Evolutionary conservation across 2,888 invertebrate genomes (phyloP).

Genomic region (Mythimna pallens): DNA sequence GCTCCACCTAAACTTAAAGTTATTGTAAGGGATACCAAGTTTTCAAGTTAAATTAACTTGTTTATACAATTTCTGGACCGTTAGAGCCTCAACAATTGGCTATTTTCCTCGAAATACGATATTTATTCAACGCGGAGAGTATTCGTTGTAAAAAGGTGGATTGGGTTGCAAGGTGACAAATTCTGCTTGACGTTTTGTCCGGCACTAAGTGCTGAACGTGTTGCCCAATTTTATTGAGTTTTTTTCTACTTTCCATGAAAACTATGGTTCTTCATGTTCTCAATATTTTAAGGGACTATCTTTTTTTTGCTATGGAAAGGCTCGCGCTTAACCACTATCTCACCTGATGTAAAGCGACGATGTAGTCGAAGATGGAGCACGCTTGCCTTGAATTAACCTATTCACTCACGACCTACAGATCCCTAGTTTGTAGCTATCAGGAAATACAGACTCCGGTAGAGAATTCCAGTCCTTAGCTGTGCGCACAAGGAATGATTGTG

Average conservation of each 20-base stretch:
- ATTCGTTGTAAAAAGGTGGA: conserved; percentile 45
- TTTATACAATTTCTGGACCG: conserved; percentile 62
- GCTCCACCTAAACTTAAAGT: conserved; percentile 28
- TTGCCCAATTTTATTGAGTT: conserved; percentile 24
- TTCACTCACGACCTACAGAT: too few species aligned
- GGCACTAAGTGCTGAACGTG: conserved; percentile 21
- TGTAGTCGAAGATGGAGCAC: too few species aligned
- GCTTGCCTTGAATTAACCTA: too few species aligned
- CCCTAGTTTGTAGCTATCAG: too few species aligned
- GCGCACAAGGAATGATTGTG: too few species aligned
- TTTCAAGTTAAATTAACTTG: conserved; percentile 68
- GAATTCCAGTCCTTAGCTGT: too few species aligned
- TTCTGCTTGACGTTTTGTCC: conserved; percentile 31
- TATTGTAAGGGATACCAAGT: conserved; percentile 63
- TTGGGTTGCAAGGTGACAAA: conserved; percentile 39
- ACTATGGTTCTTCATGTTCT: too few species aligned
- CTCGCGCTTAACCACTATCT: too few species aligned
- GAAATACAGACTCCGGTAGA: too few species aligned
- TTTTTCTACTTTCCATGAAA: neutral
- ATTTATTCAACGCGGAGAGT: conserved; percentile 33
- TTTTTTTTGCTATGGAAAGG: too few species aligned
- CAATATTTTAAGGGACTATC: too few species aligned
- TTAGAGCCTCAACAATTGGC: conserved; percentile 57
- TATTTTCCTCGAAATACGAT: conserved; percentile 50
- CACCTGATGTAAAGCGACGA: too few species aligned